Percentiles rank a stretch among this genome's conserved stretches.
These are phyloP conservation scores for Agraylea sexmaculata DNA, from an alignment of 1,140 invertebrate genomes.

Conservation along the genomic window DNA sequence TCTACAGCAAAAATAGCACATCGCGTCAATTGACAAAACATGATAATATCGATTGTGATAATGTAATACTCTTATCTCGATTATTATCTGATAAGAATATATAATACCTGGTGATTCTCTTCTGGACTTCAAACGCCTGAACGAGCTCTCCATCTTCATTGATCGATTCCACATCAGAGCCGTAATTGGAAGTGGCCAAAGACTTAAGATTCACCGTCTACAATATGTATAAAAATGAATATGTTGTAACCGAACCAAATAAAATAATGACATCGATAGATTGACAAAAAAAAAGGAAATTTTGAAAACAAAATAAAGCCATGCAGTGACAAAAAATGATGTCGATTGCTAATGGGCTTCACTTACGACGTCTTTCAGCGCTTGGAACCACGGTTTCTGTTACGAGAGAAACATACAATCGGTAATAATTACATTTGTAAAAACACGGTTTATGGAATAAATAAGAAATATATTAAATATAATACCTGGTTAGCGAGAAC, in stretches of 20 bases:
- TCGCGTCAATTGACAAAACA: slow-evolving; percentile 3
- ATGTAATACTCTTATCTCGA: not conserved
- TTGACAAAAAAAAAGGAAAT: not conserved
- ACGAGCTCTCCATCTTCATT: slow-evolving; percentile 84
- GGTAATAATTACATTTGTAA: not conserved
- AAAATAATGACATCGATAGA: not conserved
- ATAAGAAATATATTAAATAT: slow-evolving; percentile 1
- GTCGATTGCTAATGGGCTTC: not conserved
- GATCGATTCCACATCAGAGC: slow-evolving; percentile 57
- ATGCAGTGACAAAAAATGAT: not conserved
- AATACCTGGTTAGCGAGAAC: slow-evolving; percentile 58
- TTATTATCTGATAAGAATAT: slow-evolving; percentile 2
- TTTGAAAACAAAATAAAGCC: not conserved
- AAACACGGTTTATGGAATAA: too few species aligned
- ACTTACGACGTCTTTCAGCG: slow-evolving; percentile 22
- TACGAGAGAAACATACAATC: slow-evolving; percentile 3
- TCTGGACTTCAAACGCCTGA: slow-evolving; percentile 86
- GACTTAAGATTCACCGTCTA: slow-evolving; percentile 62
- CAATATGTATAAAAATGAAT: slow-evolving; percentile 1
- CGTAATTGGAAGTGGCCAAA: slow-evolving; percentile 57
- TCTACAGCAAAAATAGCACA: slow-evolving; percentile 37
- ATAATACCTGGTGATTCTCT: slow-evolving; percentile 69
- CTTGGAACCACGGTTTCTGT: slow-evolving; percentile 21
- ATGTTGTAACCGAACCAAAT: not conserved
- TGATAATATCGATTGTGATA: not conserved